These are phyloP conservation scores for Lanistes nyassanus DNA, from an alignment of 1,140 invertebrate genomes.

Conservation along the genomic window DNA sequence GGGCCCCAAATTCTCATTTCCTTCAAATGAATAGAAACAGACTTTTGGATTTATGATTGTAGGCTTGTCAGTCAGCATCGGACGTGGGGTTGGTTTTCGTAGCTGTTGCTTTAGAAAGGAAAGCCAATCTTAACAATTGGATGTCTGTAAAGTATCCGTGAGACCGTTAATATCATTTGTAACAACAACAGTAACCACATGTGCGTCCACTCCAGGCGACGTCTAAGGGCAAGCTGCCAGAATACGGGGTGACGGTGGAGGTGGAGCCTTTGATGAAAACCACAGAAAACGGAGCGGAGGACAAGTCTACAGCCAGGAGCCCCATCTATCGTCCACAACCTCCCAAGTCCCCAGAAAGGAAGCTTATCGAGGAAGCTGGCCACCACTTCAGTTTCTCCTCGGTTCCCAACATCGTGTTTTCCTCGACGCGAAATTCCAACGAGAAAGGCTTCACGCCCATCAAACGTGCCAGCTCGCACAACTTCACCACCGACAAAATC, in stretches of 20 bases:
- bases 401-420: slow-evolving; percentile 23
- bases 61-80: no score
- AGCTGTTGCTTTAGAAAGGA: no score
- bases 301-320: not conserved
- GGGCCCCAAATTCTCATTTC: no score
- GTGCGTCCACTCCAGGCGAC: not conserved
- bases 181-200: no score
- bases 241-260: not conserved
- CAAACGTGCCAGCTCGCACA: slow-evolving; percentile 18
- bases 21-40: no score
- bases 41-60: no score
- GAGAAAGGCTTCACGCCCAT: not conserved
- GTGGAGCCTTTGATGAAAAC: slow-evolving; percentile 3
- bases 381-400: slow-evolving; percentile 20
- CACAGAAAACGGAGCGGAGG: slow-evolving; percentile 2
- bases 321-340: not conserved
- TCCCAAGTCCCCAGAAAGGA: not conserved
- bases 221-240: not conserved
- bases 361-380: not conserved
- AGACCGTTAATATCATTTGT: no score
- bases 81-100: no score
- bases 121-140: no score
- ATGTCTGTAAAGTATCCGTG: no score
- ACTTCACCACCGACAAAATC: slow-evolving; percentile 11
- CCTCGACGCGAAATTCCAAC: not conserved